Percentiles rank a stretch among this genome's conserved stretches.
phyloP scores from a whole-genome alignment of 2,797 vertebrate species.

The Peromyscus eremicus region DNA sequence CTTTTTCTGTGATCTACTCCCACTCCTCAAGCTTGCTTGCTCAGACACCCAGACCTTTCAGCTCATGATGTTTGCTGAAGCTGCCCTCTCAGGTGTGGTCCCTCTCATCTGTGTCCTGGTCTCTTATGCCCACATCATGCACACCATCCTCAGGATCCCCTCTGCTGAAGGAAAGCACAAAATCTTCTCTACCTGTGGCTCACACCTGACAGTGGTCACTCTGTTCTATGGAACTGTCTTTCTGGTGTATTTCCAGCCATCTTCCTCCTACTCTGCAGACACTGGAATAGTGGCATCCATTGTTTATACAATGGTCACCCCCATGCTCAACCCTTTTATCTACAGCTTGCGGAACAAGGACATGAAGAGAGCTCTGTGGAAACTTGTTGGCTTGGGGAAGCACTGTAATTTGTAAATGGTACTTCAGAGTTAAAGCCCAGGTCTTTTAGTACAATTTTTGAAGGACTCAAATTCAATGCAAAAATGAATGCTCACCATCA shows the following conservation, averaged over 20 bases:
- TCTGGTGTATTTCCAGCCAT: slow-evolving; percentile 71
- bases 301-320: slow-evolving; percentile 69
- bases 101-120: slow-evolving; percentile 70
- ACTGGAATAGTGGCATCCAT: slow-evolving; percentile 65
- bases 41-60: slow-evolving; percentile 70
- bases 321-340: slow-evolving; percentile 76
- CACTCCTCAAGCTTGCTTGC: slow-evolving; percentile 85
- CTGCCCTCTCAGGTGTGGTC: slow-evolving; percentile 20
- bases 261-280: slow-evolving; percentile 60
- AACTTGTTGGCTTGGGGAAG: not conserved
- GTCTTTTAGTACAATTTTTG: not conserved
- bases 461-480: slow-evolving; percentile 10
- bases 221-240: slow-evolving; percentile 75
- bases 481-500: not conserved
- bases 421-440: not conserved
- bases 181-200: slow-evolving; percentile 75
- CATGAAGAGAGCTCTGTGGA: slow-evolving; percentile 68
- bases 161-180: slow-evolving; percentile 58
- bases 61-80: slow-evolving; percentile 48
- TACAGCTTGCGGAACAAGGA: slow-evolving; percentile 74
- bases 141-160: slow-evolving; percentile 60
- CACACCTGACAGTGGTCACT: slow-evolving; percentile 71
- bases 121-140: slow-evolving; percentile 69
- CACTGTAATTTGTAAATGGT: not conserved
- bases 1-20: slow-evolving; percentile 88